phyloP scores from a whole-genome alignment of 2,797 vertebrate species.

The Ibycter americanus region DNA sequence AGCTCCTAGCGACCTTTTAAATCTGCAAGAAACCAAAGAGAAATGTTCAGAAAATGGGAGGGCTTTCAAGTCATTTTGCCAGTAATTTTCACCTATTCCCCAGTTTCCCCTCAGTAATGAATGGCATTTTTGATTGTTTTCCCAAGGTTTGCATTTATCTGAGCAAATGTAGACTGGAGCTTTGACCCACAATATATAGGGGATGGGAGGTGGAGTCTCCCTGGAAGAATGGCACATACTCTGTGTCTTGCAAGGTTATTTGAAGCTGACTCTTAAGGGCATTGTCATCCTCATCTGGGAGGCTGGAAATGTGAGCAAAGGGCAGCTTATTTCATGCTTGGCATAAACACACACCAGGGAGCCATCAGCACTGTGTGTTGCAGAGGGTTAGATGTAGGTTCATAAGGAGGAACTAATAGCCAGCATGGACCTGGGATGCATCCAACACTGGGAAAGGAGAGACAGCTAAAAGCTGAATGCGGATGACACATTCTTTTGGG shows the following conservation, averaged over 20 bases:
- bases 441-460: not conserved
- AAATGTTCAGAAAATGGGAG: not conserved
- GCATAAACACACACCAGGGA: slow-evolving; percentile 10
- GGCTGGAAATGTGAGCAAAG: not conserved
- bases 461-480: not conserved
- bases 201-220: not conserved
- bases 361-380: not conserved
- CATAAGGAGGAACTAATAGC: not conserved
- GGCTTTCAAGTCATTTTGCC: slow-evolving; percentile 42
- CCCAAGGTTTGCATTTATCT: slow-evolving; percentile 3
- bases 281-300: not conserved
- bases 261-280: not conserved
- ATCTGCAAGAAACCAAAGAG: slow-evolving; percentile 45
- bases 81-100: slow-evolving; percentile 6
- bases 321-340: not conserved
- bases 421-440: not conserved
- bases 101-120: not conserved
- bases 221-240: not conserved
- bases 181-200: not conserved
- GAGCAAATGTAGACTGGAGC: not conserved
- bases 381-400: not conserved
- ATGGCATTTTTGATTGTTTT: slow-evolving; percentile 29
- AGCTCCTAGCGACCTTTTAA: slow-evolving; percentile 72
- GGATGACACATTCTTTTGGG: not conserved
- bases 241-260: not conserved